A percentile compares a stretch with the other conserved stretches of the same genome.
Conservation (phyloP, 2,888 invertebrate genomes). For the Loripinus fragilis region DNA sequence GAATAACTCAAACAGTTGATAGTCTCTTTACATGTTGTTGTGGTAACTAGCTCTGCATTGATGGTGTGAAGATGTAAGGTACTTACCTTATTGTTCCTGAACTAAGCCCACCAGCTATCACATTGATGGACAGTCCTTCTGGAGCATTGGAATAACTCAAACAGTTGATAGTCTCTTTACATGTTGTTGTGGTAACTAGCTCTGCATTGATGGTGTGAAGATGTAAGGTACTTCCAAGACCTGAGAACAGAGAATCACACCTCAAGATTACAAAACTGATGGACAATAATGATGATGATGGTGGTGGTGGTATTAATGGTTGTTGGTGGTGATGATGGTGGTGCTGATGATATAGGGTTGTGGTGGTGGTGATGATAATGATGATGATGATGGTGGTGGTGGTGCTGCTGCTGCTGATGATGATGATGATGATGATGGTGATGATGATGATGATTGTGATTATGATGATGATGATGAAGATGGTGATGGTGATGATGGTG, state of each 20-base stretch:
- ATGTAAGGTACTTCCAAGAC: slow-evolving; percentile 64
- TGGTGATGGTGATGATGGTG: too few species aligned
- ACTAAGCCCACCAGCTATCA: slow-evolving; percentile 91
- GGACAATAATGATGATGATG: too few species aligned
- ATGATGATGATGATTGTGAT: too few species aligned
- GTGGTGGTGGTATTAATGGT: too few species aligned
- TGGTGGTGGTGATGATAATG: too few species aligned
- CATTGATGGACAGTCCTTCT: slow-evolving; percentile 93
- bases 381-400: too few species aligned
- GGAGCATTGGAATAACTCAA: slow-evolving; percentile 91
- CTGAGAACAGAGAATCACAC: slow-evolving; percentile 49
- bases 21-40: slow-evolving; percentile 76
- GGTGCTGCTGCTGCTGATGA: too few species aligned
- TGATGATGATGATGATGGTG: too few species aligned
- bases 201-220: slow-evolving; percentile 80
- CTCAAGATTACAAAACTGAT: too few species aligned
- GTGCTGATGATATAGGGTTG: too few species aligned
- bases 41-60: slow-evolving; percentile 76
- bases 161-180: slow-evolving; percentile 86
- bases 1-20: slow-evolving; percentile 92
- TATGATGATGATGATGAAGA: too few species aligned
- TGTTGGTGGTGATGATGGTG: too few species aligned
- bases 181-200: slow-evolving; percentile 65
- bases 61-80: slow-evolving; percentile 80
- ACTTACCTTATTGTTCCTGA: slow-evolving; percentile 87